phyloP scores from a whole-genome alignment of 2,113 vertebrate genomes.

The Peromyscus maniculatus region DNA sequence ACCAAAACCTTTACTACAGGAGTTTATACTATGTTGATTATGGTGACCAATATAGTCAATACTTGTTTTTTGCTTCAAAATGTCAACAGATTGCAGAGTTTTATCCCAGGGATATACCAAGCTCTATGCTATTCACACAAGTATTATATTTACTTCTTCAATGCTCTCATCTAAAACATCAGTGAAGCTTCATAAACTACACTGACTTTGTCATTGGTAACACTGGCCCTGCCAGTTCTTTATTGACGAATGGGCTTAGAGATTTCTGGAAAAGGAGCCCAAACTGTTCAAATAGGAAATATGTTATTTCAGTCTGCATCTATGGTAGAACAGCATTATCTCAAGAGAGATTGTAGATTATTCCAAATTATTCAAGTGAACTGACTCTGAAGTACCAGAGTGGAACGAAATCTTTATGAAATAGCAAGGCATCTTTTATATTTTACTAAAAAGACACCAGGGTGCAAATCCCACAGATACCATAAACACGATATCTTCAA shows the following conservation, averaged over 20 bases:
- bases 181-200: not conserved
- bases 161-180: not conserved
- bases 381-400: not conserved
- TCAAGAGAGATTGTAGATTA: not conserved
- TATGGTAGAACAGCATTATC: not conserved
- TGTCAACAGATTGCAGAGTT: not conserved
- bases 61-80: conserved; percentile 43
- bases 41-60: not conserved
- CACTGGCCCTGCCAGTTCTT: not conserved
- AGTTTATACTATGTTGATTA: not conserved
- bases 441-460: not conserved
- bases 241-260: not conserved
- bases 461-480: not conserved
- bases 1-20: not conserved
- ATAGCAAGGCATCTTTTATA: not conserved
- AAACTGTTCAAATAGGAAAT: not conserved
- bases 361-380: not conserved
- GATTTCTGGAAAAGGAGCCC: not conserved
- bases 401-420: not conserved
- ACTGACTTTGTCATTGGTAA: not conserved
- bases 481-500: not conserved
- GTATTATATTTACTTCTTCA: not conserved
- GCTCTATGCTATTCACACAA: not conserved
- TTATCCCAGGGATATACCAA: not conserved
- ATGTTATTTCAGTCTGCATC: not conserved